Base-by-base conservation (phyloP, 2,888 invertebrate genomes). In the Gasteruption jaculator region DNA sequence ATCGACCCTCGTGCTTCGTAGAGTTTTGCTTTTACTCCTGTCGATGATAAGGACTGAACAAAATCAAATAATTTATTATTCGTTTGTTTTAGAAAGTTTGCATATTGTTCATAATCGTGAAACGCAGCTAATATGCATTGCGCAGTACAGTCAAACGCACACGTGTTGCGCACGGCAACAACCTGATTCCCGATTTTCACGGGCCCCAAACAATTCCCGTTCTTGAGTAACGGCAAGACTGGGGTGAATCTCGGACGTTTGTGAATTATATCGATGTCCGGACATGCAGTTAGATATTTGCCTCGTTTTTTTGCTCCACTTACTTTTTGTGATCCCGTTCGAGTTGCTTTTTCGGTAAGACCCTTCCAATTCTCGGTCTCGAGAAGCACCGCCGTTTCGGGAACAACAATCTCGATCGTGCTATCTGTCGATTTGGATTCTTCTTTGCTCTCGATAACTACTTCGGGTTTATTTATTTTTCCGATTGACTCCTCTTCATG, bases 291-390 rank as follows among this genome's bases (percentile, higher is more conserved):
- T n/a, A 49, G 14, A 20, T 38, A 46, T 21, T 41, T 24, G 14
- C 27, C 26, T 35, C 39, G 19, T 33, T 42, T 39, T 39, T 27
- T 38, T 21, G 14, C 7, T 32, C 38, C 18, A 5, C 27, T 19
- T n/a, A n/a, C n/a, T n/a, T n/a, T n/a, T n/a, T n/a, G n/a, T n/a
- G n/a, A n/a, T n/a, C n/a, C n/a, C n/a, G n/a, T n/a, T n/a, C n/a
- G n/a, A n/a, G n/a, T n/a, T 15, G 38, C 20, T 11, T 30, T 15
- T 8, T 41, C 4, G 4, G 11, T 18, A 2, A 35, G 21, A 6
- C 36, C 38, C 19, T 27, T 40, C 46, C 46, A 46, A 22, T 16
- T 24, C 30, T 43, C 46, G n/a, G 14, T 21, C 25, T 45, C 45
- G 22, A 43, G n/a, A n/a, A n/a, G n/a, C n/a, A n/a, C n/a, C n/a